phyloP scores from a whole-genome alignment of 2,113 vertebrate species.

The Chunga burmeisteri region DNA sequence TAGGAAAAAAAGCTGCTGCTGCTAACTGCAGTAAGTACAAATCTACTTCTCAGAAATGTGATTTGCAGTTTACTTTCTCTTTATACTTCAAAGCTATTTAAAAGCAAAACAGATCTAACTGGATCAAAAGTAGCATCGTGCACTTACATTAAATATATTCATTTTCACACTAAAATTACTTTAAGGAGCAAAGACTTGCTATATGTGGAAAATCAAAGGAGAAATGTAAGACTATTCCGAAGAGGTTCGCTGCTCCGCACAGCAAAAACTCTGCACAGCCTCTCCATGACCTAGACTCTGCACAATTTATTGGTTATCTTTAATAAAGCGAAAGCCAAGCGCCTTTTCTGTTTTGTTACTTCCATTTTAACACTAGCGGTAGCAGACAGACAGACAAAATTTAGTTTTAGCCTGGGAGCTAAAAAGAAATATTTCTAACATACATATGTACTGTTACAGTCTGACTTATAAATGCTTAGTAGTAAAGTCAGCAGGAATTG shows the following conservation, averaged over 20 bases:
- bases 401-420: conserved; percentile 58
- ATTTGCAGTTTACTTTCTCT: neutral
- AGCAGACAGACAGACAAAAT: conserved; percentile 45
- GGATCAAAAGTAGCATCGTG: neutral
- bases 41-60: neutral
- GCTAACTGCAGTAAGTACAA: neutral
- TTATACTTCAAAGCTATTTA: neutral
- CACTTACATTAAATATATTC: neutral
- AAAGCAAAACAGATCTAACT: neutral
- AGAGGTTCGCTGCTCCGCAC: neutral
- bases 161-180: neutral
- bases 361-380: conserved; percentile 42
- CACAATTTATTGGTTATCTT: conserved; percentile 32
- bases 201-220: neutral
- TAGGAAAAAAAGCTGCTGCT: neutral
- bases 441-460: neutral
- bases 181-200: neutral
- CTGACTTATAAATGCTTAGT: neutral
- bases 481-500: conserved; percentile 45
- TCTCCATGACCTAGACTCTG: neutral
- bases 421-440: conserved; percentile 26
- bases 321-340: neutral
- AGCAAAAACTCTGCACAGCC: neutral
- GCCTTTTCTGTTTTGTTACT: conserved; percentile 34
- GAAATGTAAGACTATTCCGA: neutral